A percentile compares a stretch with the other conserved stretches of the same genome.
Conservation (phyloP, 1,140 invertebrate species). For the Periplaneta americana region DNA sequence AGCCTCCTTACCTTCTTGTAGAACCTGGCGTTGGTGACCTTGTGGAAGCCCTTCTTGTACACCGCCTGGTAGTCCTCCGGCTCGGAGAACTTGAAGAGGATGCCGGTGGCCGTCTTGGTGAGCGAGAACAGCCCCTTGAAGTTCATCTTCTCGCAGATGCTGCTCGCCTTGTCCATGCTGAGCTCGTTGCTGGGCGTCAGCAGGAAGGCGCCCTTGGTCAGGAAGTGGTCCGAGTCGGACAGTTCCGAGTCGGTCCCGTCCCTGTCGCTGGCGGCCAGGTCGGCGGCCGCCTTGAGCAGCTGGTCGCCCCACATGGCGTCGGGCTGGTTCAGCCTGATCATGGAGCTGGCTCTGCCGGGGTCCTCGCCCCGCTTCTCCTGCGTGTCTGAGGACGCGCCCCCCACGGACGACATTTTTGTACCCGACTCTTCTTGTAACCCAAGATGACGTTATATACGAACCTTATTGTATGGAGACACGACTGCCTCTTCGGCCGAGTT, state of each 20-base stretch:
- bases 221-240: constrained; percentile 17
- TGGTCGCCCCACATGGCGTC: constrained; percentile 13
- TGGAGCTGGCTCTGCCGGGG: background rate
- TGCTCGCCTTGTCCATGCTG: constrained; percentile 75
- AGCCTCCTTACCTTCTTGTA: constrained; percentile 68
- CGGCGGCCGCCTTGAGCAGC: constrained; percentile 9
- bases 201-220: constrained; percentile 64
- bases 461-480: background rate
- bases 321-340: constrained; percentile 6
- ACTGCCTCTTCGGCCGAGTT: no score
- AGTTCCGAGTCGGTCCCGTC: constrained; percentile 17
- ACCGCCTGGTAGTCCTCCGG: constrained; percentile 79
- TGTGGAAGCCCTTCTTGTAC: constrained; percentile 80
- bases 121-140: constrained; percentile 69
- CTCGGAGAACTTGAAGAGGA: constrained; percentile 79
- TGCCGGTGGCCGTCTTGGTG: constrained; percentile 81
- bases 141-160: constrained; percentile 81
- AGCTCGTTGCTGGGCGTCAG: constrained; percentile 76
- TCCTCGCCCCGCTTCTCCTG: background rate
- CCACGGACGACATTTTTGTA: background rate
- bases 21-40: constrained; percentile 69
- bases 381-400: background rate
- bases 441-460: background rate
- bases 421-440: background rate
- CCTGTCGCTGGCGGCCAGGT: constrained; percentile 1